phyloP scores from a whole-genome alignment of 2,797 vertebrate species.

The Smutsia temminckii region DNA sequence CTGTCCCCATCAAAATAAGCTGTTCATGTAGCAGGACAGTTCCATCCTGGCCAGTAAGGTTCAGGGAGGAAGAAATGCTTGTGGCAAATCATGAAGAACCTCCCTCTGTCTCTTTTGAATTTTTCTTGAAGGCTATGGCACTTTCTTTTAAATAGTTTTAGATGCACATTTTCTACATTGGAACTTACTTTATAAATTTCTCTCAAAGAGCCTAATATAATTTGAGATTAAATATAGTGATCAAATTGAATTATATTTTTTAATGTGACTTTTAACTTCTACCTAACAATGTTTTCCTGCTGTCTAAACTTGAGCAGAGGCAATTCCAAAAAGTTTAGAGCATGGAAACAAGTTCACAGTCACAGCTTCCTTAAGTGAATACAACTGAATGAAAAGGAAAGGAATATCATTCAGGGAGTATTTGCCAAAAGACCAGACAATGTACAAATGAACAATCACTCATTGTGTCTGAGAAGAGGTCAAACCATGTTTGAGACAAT shows the following conservation, averaged over 20 bases:
- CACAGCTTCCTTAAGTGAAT: conserved; percentile 7
- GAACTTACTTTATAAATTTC: neutral
- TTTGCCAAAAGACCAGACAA: neutral
- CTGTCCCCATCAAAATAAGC: neutral
- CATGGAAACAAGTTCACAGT: neutral
- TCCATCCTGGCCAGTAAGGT: neutral
- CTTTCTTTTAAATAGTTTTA: neutral
- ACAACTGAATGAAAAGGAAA: neutral
- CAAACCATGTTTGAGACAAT: neutral
- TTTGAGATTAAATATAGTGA: neutral
- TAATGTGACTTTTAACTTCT: neutral
- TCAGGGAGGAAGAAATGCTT: neutral
- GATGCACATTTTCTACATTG: neutral
- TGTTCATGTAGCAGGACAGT: neutral
- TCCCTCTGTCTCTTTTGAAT: neutral
- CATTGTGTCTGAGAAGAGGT: neutral
- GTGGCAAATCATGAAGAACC: neutral
- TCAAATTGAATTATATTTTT: conserved; percentile 9
- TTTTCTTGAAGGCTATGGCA: neutral
- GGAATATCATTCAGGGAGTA: neutral
- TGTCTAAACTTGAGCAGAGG: neutral
- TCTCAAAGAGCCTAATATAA: neutral
- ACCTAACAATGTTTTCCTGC: neutral
- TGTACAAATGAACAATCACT: neutral
- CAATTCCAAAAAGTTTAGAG: neutral